These are phyloP conservation scores for Sesia bembeciformis DNA, from an alignment of 2,888 invertebrate species.

Conservation along the genomic window DNA sequence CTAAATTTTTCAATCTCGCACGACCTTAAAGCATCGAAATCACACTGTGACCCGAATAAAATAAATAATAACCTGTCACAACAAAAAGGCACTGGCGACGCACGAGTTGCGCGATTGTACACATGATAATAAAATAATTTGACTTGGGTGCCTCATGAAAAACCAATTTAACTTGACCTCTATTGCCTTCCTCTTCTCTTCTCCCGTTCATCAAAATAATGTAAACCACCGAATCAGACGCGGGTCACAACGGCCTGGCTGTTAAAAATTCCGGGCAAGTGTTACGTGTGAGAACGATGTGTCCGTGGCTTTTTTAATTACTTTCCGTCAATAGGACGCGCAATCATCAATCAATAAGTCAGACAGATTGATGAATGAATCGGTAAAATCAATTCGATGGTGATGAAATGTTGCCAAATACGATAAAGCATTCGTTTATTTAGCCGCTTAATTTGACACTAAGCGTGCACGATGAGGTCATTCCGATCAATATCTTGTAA, in stretches of 20 bases:
- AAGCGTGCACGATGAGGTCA: constrained; percentile 30
- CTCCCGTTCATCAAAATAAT: not conserved
- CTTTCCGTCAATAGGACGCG: constrained; percentile 49
- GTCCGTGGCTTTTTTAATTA: constrained; percentile 56
- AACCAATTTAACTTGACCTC: constrained; percentile 26
- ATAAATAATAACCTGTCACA: constrained; percentile 50
- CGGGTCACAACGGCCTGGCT: constrained; percentile 21
- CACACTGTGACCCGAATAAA: constrained; percentile 31
- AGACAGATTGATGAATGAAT: constrained; percentile 60
- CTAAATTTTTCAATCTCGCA: constrained; percentile 14
- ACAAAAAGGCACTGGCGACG: constrained; percentile 30
- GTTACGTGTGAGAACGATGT: constrained; percentile 31
- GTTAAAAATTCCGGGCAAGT: constrained; percentile 16
- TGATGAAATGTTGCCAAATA: constrained; percentile 49
- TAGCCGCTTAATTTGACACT: constrained; percentile 65
- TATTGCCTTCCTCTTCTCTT: not conserved
- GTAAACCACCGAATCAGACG: constrained; percentile 8
- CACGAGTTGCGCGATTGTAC: constrained; percentile 43
- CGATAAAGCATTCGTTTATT: constrained; percentile 13
- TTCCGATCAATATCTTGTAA: not conserved
- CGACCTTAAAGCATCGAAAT: constrained; percentile 18
- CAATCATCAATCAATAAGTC: constrained; percentile 68
- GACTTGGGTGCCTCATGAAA: constrained; percentile 22
- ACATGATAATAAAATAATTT: constrained; percentile 52
- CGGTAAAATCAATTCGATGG: constrained; percentile 56